Percentiles rank a stretch among this genome's conserved stretches.
Conservation (phyloP, 1,140 invertebrate species). For the Papilio polyxenes region DNA sequence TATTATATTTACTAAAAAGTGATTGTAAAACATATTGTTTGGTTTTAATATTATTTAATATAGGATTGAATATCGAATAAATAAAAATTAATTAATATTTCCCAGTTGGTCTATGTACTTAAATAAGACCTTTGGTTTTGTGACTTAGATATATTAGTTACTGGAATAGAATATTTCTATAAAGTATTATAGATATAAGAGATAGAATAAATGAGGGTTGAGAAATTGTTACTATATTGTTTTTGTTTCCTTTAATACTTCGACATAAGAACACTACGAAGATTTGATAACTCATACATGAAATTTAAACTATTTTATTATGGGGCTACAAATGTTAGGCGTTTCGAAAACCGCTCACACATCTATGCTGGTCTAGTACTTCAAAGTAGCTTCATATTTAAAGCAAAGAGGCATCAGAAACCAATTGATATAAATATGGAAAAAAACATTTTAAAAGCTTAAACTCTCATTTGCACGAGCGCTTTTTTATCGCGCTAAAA, state of each 20-base stretch:
- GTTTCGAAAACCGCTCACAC: no score
- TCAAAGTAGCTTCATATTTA: no score
- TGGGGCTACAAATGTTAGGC: no score
- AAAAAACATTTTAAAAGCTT: no score
- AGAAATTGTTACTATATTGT: not conserved
- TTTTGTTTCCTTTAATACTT: not conserved
- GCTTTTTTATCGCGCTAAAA: no score
- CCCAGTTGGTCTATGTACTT: conserved; percentile 47
- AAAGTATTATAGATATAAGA: conserved; percentile 37
- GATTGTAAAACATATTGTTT: not conserved
- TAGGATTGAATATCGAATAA: not conserved
- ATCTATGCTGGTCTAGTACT: no score
- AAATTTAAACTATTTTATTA: no score
- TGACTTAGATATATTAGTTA: conserved; percentile 13
- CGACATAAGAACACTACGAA: no score
- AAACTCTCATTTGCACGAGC: no score
- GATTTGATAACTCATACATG: no score
- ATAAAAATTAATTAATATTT: not conserved
- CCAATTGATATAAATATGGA: no score
- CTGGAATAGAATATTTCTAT: conserved; percentile 28
- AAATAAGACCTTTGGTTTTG: conserved; percentile 34
- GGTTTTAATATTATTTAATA: not conserved
- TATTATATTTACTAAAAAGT: not conserved
- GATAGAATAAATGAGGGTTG: conserved; percentile 20
- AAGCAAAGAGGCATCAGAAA: no score